Evolutionary conservation across 2,888 invertebrate genomes (phyloP), one percentile per base, ranked within the genome.

Genomic region (Yponomeuta cagnagella): DNA sequence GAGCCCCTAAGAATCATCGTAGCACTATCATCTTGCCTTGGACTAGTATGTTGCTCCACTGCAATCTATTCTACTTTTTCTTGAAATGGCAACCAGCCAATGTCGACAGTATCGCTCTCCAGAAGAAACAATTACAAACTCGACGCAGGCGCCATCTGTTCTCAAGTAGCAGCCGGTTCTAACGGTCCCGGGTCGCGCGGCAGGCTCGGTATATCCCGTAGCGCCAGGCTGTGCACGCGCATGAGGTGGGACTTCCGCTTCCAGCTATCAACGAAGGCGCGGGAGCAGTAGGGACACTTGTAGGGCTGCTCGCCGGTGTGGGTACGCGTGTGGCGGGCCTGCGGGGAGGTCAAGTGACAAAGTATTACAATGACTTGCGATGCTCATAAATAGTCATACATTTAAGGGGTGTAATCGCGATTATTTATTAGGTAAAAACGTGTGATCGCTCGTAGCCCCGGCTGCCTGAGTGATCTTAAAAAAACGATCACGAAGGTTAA

Each of bases 171-270:
- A 8, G 12, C 52, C 15, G 52, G 52, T 15, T 58, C 15, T 15
- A 58, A 58, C 12, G 12, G 52, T 4, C 52, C 23, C 30, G 66
- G 67, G 73, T 84, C 85, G 0, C 80, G 76, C 37, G 77, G 73
- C 82, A 90, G 80, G 71, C 82, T 81, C 74, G 92, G 92, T 48
- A 91, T 89, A 73, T 87, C 85, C 0, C 76, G 76, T 2, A 90
- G 81, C 30, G 83, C 75, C 33, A 86, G 75, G 48, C 81, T 77
- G 79, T 92, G 92, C 72, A 83, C 80, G 73, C 90, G 84, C 86
- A 91, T 88, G 73, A 92, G 82, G 74, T 92, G 92, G 68, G 83
- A 80, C 78, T 91, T 92, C 70, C 91, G 85, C 77, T 92, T 92
- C 90, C 91, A 91, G 80, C 88, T 89, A 85, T 92, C 92, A 52